Conservation (phyloP, 2,113 vertebrate genomes). For the Peucedramus taeniatus region DNA sequence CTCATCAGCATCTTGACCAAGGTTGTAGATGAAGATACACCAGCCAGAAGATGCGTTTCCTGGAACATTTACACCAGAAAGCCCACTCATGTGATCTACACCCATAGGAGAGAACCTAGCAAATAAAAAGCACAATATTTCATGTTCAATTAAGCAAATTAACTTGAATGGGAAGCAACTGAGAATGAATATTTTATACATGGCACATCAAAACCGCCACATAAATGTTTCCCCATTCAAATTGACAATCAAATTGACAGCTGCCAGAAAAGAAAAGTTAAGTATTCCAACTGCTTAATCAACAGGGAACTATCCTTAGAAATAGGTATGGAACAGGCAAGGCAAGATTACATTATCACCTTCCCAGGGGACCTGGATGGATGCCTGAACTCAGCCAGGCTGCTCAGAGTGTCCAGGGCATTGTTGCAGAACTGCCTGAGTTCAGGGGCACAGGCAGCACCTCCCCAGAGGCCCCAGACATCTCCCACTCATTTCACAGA, state of each 20-base stretch:
- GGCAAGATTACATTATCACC: not conserved
- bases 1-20: conserved; percentile 96
- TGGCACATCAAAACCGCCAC: conserved; percentile 44
- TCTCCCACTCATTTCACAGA: not conserved
- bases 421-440: not conserved
- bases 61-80: conserved; percentile 88
- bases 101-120: conserved; percentile 97
- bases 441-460: not conserved
- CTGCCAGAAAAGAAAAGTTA: conserved; percentile 9
- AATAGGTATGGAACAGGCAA: not conserved
- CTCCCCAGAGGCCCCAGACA: not conserved
- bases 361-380: not conserved
- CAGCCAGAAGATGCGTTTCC: conserved; percentile 91
- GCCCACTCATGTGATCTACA: conserved; percentile 95
- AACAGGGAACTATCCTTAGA: not conserved
- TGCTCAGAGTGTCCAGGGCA: not conserved
- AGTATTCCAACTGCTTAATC: not conserved
- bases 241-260: conserved; percentile 46
- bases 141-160: conserved; percentile 52
- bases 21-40: conserved; percentile 99
- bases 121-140: conserved; percentile 73
- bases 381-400: not conserved
- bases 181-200: conserved; percentile 43
- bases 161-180: conserved; percentile 49
- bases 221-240: conserved; percentile 45